Evolutionary conservation across 2,888 invertebrate species (phyloP).

Genomic region (Biston stratarius): DNA sequence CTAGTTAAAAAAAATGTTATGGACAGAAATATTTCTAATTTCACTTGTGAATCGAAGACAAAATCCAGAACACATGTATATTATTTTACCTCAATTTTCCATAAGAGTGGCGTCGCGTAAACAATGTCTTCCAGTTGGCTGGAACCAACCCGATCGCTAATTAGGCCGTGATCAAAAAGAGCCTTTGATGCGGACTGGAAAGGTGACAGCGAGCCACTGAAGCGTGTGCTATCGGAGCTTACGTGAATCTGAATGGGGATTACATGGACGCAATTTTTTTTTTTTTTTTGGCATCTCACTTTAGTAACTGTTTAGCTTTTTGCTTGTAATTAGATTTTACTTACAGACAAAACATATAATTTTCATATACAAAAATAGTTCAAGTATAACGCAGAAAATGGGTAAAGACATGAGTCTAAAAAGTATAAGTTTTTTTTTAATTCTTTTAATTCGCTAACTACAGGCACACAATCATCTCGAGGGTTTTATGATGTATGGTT

Average conservation of each 20-base stretch:
- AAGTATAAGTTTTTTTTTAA: no score
- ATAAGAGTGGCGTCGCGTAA: slow-evolving; percentile 74
- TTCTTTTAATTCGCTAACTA: no score
- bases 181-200: slow-evolving; percentile 80
- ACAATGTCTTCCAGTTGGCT: slow-evolving; percentile 82
- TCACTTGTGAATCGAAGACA: slow-evolving; percentile 25
- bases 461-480: no score
- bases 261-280: neutral
- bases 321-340: no score
- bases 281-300: neutral
- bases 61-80: slow-evolving; percentile 59
- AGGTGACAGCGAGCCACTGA: slow-evolving; percentile 72
- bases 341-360: no score
- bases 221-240: slow-evolving; percentile 55
- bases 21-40: neutral
- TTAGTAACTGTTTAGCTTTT: neutral
- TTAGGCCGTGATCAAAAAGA: slow-evolving; percentile 80
- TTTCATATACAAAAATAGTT: no score
- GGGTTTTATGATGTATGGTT: no score
- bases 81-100: slow-evolving; percentile 83
- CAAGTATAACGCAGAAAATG: no score
- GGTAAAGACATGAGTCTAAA: no score
- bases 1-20: no score
- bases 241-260: slow-evolving; percentile 39
- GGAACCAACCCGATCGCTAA: slow-evolving; percentile 77